Conservation (phyloP, 2,797 vertebrate genomes). For the Remorina albescens region DNA sequence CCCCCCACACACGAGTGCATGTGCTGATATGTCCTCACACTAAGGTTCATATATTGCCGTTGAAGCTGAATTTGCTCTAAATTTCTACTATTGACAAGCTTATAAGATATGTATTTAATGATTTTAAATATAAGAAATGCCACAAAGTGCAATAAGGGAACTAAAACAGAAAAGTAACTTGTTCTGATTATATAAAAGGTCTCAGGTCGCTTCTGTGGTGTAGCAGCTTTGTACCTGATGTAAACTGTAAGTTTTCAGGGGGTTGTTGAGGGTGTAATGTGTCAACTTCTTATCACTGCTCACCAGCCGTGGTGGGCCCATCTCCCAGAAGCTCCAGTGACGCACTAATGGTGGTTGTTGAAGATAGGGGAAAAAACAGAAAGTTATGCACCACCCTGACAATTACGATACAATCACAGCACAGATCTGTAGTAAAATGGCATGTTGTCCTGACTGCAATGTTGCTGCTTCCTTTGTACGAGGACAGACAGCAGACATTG, state of each 20-base stretch:
- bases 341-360: not conserved
- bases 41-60: too few relatives aligned
- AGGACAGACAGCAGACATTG: not conserved
- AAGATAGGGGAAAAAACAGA: constrained; percentile 12
- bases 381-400: constrained; percentile 17
- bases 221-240: not conserved
- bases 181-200: too few relatives aligned
- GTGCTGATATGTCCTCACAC: not conserved
- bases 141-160: too few relatives aligned
- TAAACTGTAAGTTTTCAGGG: not conserved
- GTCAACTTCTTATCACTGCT: constrained; percentile 46
- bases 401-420: constrained; percentile 22
- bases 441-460: not conserved
- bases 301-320: constrained; percentile 15
- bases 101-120: not conserved
- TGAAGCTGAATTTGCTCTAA: not conserved
- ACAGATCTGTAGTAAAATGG: constrained; percentile 22
- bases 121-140: not conserved
- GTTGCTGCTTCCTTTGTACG: constrained; percentile 25
- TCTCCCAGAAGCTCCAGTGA: constrained; percentile 19
- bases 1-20: constrained; percentile 2
- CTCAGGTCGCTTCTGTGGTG: not conserved
- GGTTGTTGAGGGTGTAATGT: not conserved
- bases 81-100: too few relatives aligned
- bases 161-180: not conserved